Conservation (phyloP, 2,113 vertebrate genomes). For the mouse (Mus musculus) region GRCm39 chr3:68382501-68383000, state of each 20-base stretch:
- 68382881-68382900: not conserved
- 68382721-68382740: constrained; percentile 32
- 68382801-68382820: not conserved
- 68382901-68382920: not conserved
- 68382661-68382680: not conserved
- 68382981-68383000: not conserved
- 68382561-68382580: constrained; percentile 62
- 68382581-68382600: constrained; percentile 10
- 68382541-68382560: constrained; percentile 73
- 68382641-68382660: constrained; percentile 47
- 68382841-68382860: not conserved
- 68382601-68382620: constrained; percentile 34
- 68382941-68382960: not conserved
- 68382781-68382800: not conserved
- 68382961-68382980: not conserved
- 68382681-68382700: not conserved
- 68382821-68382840: not conserved
- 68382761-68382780: not conserved
- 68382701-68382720: not conserved
- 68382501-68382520: constrained; percentile 66
- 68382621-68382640: constrained; percentile 8
- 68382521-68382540: constrained; percentile 76
- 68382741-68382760: constrained; percentile 49
- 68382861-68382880: too few relatives aligned
- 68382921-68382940: not conserved